A percentile compares a stretch with the other conserved stretches of the same genome.
These are phyloP conservation scores for Rhinichthys osculus DNA, from an alignment of 2,797 vertebrate species.

Conservation along the genomic window DNA sequence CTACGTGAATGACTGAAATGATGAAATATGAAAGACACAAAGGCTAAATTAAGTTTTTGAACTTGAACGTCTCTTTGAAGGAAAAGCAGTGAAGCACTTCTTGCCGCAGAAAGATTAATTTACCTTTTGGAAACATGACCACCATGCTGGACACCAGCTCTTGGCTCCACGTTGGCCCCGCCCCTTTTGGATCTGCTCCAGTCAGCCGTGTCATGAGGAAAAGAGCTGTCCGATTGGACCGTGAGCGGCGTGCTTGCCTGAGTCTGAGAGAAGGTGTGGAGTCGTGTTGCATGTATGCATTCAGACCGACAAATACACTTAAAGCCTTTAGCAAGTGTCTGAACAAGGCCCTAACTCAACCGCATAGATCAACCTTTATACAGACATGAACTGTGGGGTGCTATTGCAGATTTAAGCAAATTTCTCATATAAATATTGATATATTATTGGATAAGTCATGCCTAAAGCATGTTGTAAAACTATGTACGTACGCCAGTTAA, in stretches of 20 bases:
- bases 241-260: conserved; percentile 73
- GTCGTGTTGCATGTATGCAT: conserved; percentile 4
- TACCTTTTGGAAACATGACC: background rate
- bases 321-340: background rate
- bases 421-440: too few species aligned
- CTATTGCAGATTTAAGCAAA: background rate
- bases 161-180: background rate
- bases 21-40: background rate
- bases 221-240: conserved; percentile 68
- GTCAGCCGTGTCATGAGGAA: conserved; percentile 70
- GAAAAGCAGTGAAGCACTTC: background rate
- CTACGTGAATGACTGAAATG: conserved; percentile 23
- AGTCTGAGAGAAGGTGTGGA: conserved; percentile 77
- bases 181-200: conserved; percentile 63
- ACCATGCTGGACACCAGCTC: conserved; percentile 31
- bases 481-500: background rate
- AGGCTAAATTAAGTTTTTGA: background rate
- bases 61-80: background rate
- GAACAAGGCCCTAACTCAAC: background rate
- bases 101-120: background rate
- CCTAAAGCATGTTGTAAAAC: background rate
- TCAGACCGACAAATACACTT: conserved; percentile 1
- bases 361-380: background rate
- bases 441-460: background rate
- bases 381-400: background rate